A percentile compares a stretch with the other conserved stretches of the same genome.
Conservation (phyloP, 1,140 invertebrate genomes). For the Paraescarpia echinospica region DNA sequence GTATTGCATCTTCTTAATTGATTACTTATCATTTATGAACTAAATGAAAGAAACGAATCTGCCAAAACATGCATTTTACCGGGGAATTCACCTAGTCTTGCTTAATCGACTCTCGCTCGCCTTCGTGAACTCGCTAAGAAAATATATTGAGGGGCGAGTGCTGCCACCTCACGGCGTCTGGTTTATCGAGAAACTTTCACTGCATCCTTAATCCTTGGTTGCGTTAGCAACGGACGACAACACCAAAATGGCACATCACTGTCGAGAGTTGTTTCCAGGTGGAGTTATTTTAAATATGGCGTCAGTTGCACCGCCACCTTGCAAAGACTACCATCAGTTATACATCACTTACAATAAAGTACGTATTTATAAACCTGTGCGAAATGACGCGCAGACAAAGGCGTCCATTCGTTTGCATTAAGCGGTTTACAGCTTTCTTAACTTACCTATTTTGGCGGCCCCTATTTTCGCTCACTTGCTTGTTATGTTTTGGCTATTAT, state of each 20-base stretch:
- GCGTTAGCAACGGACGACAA: neutral
- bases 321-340: conserved; percentile 22
- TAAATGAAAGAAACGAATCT: neutral
- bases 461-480: neutral
- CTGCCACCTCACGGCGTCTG: no score
- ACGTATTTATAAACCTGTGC: neutral
- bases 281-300: conserved; percentile 11
- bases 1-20: neutral
- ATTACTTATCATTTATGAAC: neutral
- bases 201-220: neutral
- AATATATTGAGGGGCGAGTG: no score
- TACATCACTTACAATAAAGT: conserved; percentile 8
- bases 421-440: neutral
- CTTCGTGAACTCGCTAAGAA: no score
- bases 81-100: neutral
- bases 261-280: neutral
- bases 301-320: conserved; percentile 17
- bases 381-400: neutral
- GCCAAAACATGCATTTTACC: neutral
- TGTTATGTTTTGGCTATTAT: no score
- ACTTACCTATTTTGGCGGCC: no score
- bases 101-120: no score
- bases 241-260: neutral
- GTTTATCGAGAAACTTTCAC: neutral
- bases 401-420: neutral